Conservation (phyloP, 2,113 vertebrate species). For the Ailuropoda melanoleuca region DNA sequence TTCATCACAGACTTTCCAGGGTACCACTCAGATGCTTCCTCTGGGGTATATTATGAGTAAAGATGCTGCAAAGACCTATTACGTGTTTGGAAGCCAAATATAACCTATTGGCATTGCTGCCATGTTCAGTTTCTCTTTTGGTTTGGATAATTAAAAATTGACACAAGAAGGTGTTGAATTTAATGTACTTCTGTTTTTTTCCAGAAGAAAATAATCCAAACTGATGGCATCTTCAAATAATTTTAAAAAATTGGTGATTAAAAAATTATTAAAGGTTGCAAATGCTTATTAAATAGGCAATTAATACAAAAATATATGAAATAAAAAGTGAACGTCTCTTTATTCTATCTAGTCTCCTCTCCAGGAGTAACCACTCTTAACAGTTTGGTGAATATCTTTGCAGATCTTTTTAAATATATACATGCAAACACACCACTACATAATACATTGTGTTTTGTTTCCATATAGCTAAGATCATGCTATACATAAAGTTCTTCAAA, state of each 20-base stretch:
- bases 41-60: neutral
- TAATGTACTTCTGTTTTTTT: neutral
- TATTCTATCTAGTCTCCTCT: neutral
- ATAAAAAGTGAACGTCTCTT: neutral
- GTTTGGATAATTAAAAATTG: conserved; percentile 22
- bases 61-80: neutral
- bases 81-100: neutral
- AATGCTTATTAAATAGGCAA: neutral
- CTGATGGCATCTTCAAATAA: neutral
- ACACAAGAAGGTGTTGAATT: neutral
- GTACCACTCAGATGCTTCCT: neutral
- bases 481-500: neutral
- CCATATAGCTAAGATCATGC: neutral
- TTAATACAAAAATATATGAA: neutral
- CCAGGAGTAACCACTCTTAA: neutral
- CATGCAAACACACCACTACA: neutral
- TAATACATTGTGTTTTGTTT: neutral
- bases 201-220: neutral
- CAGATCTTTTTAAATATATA: neutral
- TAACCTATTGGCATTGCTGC: neutral
- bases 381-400: neutral
- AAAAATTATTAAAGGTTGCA: neutral
- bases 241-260: neutral
- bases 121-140: neutral
- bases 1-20: neutral